Evolutionary conservation across 2,113 vertebrate genomes (phyloP).

Genomic region (Setophaga petechia): DNA sequence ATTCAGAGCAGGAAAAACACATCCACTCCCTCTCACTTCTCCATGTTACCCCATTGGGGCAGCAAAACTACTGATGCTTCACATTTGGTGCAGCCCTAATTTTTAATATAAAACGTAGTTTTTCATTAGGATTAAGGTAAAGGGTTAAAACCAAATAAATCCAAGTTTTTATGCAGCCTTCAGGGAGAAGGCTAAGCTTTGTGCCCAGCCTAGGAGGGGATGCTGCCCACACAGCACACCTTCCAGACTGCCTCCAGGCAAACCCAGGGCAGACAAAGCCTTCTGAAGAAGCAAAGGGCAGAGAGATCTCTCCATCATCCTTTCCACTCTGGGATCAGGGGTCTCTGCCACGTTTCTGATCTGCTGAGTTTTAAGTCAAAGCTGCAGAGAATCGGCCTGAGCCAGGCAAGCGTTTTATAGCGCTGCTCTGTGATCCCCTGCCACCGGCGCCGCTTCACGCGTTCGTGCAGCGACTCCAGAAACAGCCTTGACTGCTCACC

Average conservation of each 20-base stretch:
- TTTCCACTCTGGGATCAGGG: neutral
- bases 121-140: neutral
- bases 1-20: neutral
- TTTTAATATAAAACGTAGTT: neutral
- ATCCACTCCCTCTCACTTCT: neutral
- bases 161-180: neutral
- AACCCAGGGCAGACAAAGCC: neutral
- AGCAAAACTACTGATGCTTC: neutral
- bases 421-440: neutral
- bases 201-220: neutral
- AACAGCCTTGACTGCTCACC: conserved; percentile 17
- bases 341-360: neutral
- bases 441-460: neutral
- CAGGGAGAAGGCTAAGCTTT: neutral
- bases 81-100: neutral
- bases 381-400: neutral
- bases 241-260: neutral
- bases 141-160: neutral
- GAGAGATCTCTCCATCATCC: neutral
- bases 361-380: neutral
- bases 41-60: neutral
- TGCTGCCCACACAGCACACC: neutral
- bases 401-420: neutral
- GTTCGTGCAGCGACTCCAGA: neutral
- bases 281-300: neutral